phyloP scores from a whole-genome alignment of 2,888 invertebrate species.

The Galeopsomyia nigrocyanea region DNA sequence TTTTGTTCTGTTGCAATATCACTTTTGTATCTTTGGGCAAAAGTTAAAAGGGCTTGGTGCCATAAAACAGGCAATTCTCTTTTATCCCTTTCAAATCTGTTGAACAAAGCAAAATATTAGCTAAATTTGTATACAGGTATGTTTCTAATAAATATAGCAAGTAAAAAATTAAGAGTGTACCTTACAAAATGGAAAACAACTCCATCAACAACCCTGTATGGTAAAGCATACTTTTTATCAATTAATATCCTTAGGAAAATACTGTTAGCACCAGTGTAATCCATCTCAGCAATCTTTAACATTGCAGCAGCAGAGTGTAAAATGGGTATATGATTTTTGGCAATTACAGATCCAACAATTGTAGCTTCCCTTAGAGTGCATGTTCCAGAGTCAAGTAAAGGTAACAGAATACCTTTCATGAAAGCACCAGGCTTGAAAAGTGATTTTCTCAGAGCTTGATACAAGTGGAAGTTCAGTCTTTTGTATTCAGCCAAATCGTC shows the following conservation, averaged over 20 bases:
- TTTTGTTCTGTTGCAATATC: conserved; percentile 95
- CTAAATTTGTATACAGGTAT: conserved; percentile 1
- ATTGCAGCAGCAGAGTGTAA: conserved; percentile 96
- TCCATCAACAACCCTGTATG: conserved; percentile 94
- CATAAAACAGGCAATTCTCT: conserved; percentile 94
- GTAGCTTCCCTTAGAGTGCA: conserved; percentile 96
- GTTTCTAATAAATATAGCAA: background rate
- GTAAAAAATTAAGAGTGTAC: conserved; percentile 69
- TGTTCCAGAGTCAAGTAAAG: conserved; percentile 86
- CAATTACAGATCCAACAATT: conserved; percentile 92
- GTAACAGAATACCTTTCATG: conserved; percentile 91
- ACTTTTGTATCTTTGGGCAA: conserved; percentile 95
- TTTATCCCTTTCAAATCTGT: conserved; percentile 86
- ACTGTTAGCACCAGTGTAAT: conserved; percentile 95
- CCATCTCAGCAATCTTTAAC: conserved; percentile 97
- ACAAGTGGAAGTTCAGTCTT: conserved; percentile 94
- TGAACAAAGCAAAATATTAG: conserved; percentile 45
- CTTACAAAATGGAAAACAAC: conserved; percentile 94
- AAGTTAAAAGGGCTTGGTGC: conserved; percentile 95
- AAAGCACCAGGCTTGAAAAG: conserved; percentile 98
- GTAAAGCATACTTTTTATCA: conserved; percentile 98
- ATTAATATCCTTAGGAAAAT: conserved; percentile 94
- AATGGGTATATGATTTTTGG: conserved; percentile 92
- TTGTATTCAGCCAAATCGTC: conserved; percentile 98
- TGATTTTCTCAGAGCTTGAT: conserved; percentile 92